phyloP scores from a whole-genome alignment of 1,140 invertebrate species.

The Steinernema khuongi region DNA sequence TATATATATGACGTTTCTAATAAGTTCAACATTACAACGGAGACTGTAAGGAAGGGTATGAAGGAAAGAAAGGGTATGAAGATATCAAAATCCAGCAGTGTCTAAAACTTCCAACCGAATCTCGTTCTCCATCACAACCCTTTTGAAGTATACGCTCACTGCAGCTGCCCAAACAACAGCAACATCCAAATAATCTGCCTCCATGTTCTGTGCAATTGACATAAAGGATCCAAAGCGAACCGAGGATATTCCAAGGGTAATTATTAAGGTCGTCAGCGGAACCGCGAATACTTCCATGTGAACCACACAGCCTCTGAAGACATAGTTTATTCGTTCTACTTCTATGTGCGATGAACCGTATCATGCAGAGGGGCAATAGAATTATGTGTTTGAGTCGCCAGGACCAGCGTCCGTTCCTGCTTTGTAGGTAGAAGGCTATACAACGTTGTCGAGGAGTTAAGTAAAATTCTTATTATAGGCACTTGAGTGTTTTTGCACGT shows the following conservation, averaged over 20 bases:
- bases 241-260: no score
- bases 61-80: slow-evolving; percentile 5
- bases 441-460: background rate
- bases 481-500: slow-evolving; percentile 9
- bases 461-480: slow-evolving; percentile 12
- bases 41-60: background rate
- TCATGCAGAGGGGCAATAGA: background rate
- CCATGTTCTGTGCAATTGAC: no score
- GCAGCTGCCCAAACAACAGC: no score
- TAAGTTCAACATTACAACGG: background rate
- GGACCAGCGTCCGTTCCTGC: background rate
- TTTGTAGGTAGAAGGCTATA: background rate
- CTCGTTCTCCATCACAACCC: no score
- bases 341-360: background rate
- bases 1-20: background rate
- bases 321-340: background rate
- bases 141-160: no score
- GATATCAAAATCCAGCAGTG: no score
- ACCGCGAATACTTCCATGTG: no score
- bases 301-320: no score
- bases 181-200: no score
- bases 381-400: slow-evolving; percentile 9
- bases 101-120: no score
- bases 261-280: no score
- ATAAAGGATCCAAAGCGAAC: no score